A percentile compares a stretch with the other conserved stretches of the same genome.
phyloP scores from a whole-genome alignment of 2,888 invertebrate species.

The Ecliptopera silaceata region DNA sequence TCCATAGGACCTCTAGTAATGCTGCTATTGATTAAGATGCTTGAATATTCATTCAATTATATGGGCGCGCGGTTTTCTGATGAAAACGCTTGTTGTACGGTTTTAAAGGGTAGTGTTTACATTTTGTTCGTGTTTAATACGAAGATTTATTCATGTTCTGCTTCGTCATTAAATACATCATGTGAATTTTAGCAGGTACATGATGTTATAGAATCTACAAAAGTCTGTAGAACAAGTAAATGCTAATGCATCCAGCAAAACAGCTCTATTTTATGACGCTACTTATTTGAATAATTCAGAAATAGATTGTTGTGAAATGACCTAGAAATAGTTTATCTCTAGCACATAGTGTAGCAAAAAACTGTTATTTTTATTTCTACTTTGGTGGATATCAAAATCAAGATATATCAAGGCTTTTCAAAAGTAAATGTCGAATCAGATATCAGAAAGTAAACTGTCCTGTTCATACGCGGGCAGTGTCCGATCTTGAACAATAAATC shows the following conservation, averaged over 20 bases:
- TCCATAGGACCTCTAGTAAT: slow-evolving; percentile 72
- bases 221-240: no score
- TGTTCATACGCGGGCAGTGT: slow-evolving; percentile 19
- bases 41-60: slow-evolving; percentile 82
- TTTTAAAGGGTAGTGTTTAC: slow-evolving; percentile 45
- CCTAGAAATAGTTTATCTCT: no score
- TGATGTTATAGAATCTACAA: no score
- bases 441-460: slow-evolving; percentile 13
- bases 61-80: slow-evolving; percentile 66
- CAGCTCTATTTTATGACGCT: no score
- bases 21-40: slow-evolving; percentile 80
- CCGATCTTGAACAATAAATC: slow-evolving; percentile 26
- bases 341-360: no score
- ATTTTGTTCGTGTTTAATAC: slow-evolving; percentile 33
- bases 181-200: no score
- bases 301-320: no score
- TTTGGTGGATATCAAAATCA: no score
- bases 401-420: not conserved
- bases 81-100: slow-evolving; percentile 58
- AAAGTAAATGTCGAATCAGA: not conserved
- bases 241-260: no score
- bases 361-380: no score
- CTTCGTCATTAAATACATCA: slow-evolving; percentile 27
- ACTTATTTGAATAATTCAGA: no score
- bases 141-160: slow-evolving; percentile 33